Conservation (phyloP, 2,113 vertebrate genomes). For the Vulpes vulpes region DNA sequence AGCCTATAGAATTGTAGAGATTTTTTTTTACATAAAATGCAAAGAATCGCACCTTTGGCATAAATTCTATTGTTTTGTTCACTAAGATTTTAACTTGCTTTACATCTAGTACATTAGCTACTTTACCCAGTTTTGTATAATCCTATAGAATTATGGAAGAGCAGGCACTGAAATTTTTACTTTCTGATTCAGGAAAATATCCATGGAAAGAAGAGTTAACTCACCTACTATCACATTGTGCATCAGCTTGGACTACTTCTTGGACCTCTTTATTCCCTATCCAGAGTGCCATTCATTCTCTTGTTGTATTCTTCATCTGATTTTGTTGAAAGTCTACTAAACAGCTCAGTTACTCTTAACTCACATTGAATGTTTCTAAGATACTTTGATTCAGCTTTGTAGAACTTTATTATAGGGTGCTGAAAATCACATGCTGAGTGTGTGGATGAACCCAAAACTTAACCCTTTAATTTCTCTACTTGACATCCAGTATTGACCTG, state of each 20-base stretch:
- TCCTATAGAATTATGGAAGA: background rate
- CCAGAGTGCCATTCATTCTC: background rate
- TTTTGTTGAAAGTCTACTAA: background rate
- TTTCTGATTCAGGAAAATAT: slow-evolving; percentile 1
- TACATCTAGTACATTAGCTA: background rate
- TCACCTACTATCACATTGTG: background rate
- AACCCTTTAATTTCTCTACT: background rate
- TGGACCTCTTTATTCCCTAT: background rate
- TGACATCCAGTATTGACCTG: slow-evolving; percentile 5
- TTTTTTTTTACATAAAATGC: background rate
- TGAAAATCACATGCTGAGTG: background rate
- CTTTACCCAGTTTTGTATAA: background rate
- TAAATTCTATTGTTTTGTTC: background rate
- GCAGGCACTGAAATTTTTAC: background rate
- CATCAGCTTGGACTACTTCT: background rate
- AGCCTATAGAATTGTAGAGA: background rate
- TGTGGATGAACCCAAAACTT: background rate
- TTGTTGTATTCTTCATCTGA: background rate
- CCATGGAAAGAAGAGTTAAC: background rate
- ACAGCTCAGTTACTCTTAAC: background rate
- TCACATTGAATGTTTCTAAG: background rate
- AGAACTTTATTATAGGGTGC: background rate
- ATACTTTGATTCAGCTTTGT: background rate
- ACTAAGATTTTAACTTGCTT: slow-evolving; percentile 6
- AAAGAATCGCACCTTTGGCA: background rate